Conservation (phyloP, 2,113 vertebrate species). For the Loxodonta africana region DNA sequence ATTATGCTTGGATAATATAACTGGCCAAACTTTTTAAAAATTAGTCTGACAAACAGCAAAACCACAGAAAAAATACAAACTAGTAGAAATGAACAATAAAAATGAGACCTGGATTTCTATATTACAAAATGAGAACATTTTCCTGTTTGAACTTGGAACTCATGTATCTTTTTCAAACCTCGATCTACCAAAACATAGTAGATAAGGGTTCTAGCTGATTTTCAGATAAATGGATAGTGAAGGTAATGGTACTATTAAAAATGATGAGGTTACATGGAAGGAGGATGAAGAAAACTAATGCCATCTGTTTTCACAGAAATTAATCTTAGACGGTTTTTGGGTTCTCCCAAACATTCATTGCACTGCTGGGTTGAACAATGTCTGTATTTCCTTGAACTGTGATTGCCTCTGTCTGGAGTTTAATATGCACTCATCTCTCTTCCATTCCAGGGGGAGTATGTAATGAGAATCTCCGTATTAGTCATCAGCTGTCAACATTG, state of each 20-base stretch:
- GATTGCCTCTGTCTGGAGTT: conserved; percentile 75
- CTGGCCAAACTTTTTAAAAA: background rate
- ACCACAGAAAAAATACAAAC: background rate
- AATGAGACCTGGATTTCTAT: background rate
- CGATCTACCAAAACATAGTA: background rate
- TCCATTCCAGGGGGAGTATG: conserved; percentile 73
- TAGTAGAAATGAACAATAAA: background rate
- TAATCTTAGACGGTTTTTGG: conserved; percentile 5
- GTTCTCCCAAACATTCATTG: background rate
- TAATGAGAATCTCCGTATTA: conserved; percentile 86
- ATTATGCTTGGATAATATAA: background rate
- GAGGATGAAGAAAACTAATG: background rate
- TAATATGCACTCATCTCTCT: conserved; percentile 79
- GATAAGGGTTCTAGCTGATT: background rate
- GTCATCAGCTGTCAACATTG: conserved; percentile 82
- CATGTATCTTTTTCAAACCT: background rate
- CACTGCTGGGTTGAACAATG: background rate
- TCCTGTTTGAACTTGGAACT: background rate
- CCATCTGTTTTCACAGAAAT: conserved; percentile 6
- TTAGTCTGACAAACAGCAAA: background rate
- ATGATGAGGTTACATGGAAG: background rate
- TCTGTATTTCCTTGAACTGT: background rate
- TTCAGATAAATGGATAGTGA: background rate
- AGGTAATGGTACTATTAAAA: background rate
- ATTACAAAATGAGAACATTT: background rate